Conservation (phyloP, 2,797 vertebrate genomes). For the Sebastes steindachneri region DNA sequence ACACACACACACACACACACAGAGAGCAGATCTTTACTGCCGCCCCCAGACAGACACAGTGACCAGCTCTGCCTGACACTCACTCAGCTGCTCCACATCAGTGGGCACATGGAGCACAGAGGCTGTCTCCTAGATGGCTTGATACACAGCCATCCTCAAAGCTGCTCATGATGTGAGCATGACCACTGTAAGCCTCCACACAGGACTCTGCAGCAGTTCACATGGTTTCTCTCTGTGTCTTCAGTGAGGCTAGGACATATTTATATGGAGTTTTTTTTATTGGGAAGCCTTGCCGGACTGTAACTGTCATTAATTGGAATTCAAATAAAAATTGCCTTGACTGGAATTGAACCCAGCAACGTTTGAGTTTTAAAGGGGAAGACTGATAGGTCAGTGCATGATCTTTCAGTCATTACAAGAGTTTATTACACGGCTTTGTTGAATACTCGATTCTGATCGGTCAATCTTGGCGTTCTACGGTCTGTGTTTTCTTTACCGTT, state of each 20-base stretch:
- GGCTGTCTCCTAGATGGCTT: slow-evolving; percentile 34
- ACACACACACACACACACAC: slow-evolving; percentile 18
- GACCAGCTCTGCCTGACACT: slow-evolving; percentile 45
- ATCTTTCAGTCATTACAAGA: not conserved
- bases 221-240: not conserved
- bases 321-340: not conserved
- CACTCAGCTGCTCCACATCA: slow-evolving; percentile 52
- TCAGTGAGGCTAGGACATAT: not conserved
- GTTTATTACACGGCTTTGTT: too few relatives aligned
- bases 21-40: slow-evolving; percentile 23
- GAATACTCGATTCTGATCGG: too few relatives aligned
- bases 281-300: not conserved
- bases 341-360: not conserved
- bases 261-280: not conserved
- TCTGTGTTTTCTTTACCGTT: too few relatives aligned
- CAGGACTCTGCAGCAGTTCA: not conserved
- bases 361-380: not conserved
- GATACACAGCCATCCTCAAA: slow-evolving; percentile 41
- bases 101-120: slow-evolving; percentile 38
- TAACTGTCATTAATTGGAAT: slow-evolving; percentile 1
- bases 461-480: rapidly evolving
- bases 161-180: slow-evolving; percentile 41
- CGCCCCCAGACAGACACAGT: slow-evolving; percentile 32
- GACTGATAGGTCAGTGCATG: not conserved
- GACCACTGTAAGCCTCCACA: slow-evolving; percentile 29